Evolutionary conservation across 2,888 invertebrate species (phyloP).

Genomic region (Conomelus anceps): DNA sequence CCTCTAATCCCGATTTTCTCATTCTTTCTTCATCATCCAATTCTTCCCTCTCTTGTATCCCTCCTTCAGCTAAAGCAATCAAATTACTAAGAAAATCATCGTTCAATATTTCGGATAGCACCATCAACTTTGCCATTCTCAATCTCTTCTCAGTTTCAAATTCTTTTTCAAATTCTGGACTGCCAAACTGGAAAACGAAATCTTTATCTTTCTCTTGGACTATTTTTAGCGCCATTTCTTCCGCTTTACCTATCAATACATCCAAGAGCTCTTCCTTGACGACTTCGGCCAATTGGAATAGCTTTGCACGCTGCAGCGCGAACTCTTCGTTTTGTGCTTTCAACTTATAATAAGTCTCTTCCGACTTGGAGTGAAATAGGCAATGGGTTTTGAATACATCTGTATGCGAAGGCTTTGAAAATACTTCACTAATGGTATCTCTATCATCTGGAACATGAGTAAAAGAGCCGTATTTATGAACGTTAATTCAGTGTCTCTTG

Average conservation of each 20-base stretch:
- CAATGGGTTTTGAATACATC: not conserved
- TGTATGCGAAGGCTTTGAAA: not conserved
- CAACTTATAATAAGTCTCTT: not conserved
- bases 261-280: not conserved
- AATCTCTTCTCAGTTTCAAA: not conserved
- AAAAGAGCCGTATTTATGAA: no score
- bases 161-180: not conserved
- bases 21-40: not conserved
- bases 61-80: not conserved
- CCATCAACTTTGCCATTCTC: not conserved
- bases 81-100: not conserved
- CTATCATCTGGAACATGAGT: not conserved
- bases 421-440: not conserved
- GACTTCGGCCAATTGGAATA: not conserved
- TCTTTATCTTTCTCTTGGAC: not conserved
- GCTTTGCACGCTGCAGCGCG: not conserved
- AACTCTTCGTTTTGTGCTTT: not conserved
- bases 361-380: not conserved
- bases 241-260: not conserved
- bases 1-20: not conserved
- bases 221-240: not conserved
- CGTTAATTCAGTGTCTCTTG: no score
- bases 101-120: not conserved
- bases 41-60: not conserved
- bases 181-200: not conserved